Conservation (phyloP, 2,113 vertebrate species). For the Odocoileus virginianus region DNA sequence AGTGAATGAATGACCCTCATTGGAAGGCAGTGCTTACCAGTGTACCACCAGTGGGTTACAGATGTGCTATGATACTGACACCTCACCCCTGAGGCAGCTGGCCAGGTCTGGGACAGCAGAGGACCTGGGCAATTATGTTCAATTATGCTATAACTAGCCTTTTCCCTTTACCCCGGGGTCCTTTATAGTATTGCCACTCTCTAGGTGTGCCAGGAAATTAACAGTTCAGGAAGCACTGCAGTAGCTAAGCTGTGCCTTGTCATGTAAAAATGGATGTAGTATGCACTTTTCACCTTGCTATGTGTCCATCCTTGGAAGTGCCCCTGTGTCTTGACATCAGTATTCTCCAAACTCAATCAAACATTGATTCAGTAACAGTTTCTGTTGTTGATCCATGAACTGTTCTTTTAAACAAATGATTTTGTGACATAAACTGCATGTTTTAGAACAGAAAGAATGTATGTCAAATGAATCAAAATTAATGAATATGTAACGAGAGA, state of each 20-base stretch:
- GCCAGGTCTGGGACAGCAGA: not conserved
- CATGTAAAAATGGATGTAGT: not conserved
- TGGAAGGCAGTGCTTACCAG: not conserved
- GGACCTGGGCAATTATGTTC: too few species aligned
- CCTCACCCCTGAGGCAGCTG: not conserved
- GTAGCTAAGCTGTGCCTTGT: not conserved
- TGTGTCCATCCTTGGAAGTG: not conserved
- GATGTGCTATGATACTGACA: not conserved
- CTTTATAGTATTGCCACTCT: not conserved
- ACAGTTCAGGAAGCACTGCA: not conserved
- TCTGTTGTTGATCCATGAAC: not conserved
- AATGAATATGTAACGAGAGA: not conserved
- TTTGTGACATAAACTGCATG: not conserved
- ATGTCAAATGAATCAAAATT: not conserved
- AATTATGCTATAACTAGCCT: not conserved
- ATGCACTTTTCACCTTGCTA: not conserved
- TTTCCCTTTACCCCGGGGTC: not conserved
- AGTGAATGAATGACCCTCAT: not conserved
- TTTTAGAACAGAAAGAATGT: not conserved
- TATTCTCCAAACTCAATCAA: not conserved
- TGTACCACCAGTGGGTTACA: not conserved
- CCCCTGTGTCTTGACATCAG: not conserved
- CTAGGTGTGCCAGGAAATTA: not conserved
- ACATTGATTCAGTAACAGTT: not conserved
- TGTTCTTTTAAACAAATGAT: not conserved